Conservation (phyloP, 2,797 vertebrate species). For the Cossypha polioptera region DNA sequence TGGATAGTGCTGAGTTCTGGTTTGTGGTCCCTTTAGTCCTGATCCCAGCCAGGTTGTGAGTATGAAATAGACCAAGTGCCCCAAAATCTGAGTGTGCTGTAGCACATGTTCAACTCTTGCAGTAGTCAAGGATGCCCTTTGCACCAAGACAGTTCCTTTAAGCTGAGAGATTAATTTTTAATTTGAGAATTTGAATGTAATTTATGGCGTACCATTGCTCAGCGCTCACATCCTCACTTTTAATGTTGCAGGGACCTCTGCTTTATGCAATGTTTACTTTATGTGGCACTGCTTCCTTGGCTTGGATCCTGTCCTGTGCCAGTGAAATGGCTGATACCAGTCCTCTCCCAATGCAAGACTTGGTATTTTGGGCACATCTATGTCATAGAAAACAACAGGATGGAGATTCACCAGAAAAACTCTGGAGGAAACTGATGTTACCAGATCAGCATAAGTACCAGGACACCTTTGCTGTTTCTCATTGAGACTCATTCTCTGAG, state of each 20-base stretch:
- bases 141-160: neutral
- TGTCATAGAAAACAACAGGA: neutral
- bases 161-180: neutral
- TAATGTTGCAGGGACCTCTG: neutral
- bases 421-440: neutral
- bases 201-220: neutral
- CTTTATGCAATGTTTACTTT: neutral
- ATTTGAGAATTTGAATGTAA: neutral
- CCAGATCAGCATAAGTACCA: neutral
- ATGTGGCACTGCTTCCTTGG: neutral
- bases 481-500: neutral
- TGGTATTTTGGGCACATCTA: neutral
- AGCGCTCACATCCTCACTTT: neutral
- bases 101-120: neutral
- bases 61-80: fast-evolving
- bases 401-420: neutral
- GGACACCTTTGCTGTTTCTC: neutral
- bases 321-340: neutral
- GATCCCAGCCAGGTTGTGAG: neutral
- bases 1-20: neutral
- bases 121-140: neutral
- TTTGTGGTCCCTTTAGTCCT: neutral
- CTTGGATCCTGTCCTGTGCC: neutral
- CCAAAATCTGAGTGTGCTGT: fast-evolving
- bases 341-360: neutral